Evolutionary conservation across 2,797 vertebrate species (phyloP), one percentile per base, ranked within the genome.

Genomic region (Phoeniculus purpureus): DNA sequence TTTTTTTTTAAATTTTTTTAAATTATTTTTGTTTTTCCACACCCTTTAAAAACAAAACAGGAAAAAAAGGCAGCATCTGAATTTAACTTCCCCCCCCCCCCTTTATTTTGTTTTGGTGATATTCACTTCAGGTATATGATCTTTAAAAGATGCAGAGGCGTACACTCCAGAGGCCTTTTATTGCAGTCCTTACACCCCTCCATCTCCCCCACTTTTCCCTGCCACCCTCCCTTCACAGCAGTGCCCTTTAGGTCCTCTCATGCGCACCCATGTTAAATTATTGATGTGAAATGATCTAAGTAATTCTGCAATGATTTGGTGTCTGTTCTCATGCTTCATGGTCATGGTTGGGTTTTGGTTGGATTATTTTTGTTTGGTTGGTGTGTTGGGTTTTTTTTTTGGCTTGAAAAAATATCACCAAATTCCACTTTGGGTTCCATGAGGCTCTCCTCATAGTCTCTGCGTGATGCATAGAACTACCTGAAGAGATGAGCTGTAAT

Each of bases 281-380:
- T 92, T 95, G 91, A 95, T 93, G 93, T 92, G 95, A 95, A 95
- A 89, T 87, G 92, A 95, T 83, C 81, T 93, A 85, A 94, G 88
- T 95, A 90, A 88, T 92, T 92, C 87, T 94, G 88, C 87, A 80
- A 23, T 82, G 92, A 92, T 95, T 95, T 94, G 82, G 87, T 32
- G 29, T 91, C 83, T 83, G 52, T 92, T 94, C 93, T 92, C 78
- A 59, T 60, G 68, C 85, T 85, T 94, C 2, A 14, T 91, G 91
- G 91, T 94, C 45, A 72, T 56, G 58, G 11, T 59, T 16, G 15
- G 8, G 51, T 47, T 4, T 23, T 64, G 18, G 3, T 56, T n/a
- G 31, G 64, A 7, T 22, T 45, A 40, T 55, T 78, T 56, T 27
- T 27, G 25, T 55, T 84, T 58, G 37, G 15, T 40, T 7, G 15